Conservation (phyloP, 2,797 vertebrate species). For the Lagorchestes hirsutus region DNA sequence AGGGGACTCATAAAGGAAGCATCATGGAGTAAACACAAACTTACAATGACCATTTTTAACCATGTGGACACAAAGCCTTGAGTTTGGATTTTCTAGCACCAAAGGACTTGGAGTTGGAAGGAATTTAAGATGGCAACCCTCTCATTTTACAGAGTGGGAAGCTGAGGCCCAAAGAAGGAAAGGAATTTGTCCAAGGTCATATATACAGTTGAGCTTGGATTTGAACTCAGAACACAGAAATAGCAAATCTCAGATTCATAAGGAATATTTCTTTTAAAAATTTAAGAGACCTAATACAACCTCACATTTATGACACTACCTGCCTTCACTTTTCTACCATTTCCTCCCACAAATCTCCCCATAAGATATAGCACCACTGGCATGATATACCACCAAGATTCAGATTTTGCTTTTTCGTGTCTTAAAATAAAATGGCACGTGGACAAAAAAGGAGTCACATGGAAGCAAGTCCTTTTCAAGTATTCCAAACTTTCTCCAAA, state of each 20-base stretch:
- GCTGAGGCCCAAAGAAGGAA: not conserved
- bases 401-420: slow-evolving; percentile 68
- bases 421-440: slow-evolving; percentile 63
- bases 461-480: slow-evolving; percentile 74
- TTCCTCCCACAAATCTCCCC: not conserved
- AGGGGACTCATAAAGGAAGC: not conserved
- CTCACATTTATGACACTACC: not conserved
- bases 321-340: not conserved
- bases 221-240: not conserved
- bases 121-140: not conserved
- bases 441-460: slow-evolving; percentile 41
- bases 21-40: not conserved
- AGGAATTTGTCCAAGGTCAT: not conserved
- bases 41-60: not conserved
- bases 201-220: not conserved
- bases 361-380: not conserved
- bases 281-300: slow-evolving; percentile 50
- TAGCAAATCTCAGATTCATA: slow-evolving; percentile 23
- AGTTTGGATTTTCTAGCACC: not conserved
- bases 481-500: slow-evolving; percentile 52
- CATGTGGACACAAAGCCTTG: not conserved
- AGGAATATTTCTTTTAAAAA: slow-evolving; percentile 71
- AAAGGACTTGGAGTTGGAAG: not conserved
- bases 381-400: not conserved
- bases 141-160: not conserved